A percentile compares a stretch with the other conserved stretches of the same genome.
Conservation (phyloP, 1,140 invertebrate species). For the Lutraria rhynchaena region DNA sequence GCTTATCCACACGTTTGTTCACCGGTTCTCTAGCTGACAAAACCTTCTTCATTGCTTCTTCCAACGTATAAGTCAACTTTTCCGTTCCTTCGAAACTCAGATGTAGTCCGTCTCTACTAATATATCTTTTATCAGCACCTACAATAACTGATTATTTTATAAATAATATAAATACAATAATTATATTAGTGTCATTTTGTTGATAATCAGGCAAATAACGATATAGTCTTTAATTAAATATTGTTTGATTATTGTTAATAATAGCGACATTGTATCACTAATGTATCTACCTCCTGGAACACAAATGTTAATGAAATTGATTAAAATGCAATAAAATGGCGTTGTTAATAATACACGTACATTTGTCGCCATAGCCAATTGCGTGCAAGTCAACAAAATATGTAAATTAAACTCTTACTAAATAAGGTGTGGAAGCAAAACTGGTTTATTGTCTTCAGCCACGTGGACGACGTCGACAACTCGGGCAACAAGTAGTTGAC, state of each 20-base stretch:
- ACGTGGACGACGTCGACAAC: not conserved
- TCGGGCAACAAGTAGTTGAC: not conserved
- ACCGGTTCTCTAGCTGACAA: too few relatives aligned
- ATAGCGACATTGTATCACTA: too few relatives aligned
- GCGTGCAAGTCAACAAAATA: not conserved
- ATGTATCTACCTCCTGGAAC: not conserved
- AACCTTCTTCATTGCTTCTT: constrained; percentile 1
- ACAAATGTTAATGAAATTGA: not conserved
- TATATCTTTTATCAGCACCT: constrained; percentile 7
- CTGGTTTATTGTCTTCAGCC: constrained; percentile 19
- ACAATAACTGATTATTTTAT: not conserved
- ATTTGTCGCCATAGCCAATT: not conserved
- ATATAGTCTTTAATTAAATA: too few relatives aligned
- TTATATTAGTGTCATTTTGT: not conserved
- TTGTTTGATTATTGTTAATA: too few relatives aligned
- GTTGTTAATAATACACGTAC: not conserved
- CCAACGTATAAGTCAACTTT: too few relatives aligned
- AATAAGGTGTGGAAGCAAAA: constrained; percentile 5
- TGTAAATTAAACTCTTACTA: not conserved
- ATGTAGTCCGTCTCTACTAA: constrained; percentile 12
- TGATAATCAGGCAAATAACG: not conserved
- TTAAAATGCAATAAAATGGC: not conserved
- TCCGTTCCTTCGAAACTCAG: constrained; percentile 4
- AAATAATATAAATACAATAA: not conserved
- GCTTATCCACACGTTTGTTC: not conserved